Percentiles rank a stretch among this genome's conserved stretches.
Conservation (phyloP, 1,140 invertebrate genomes). For the Phenacoccus solenopsis region DNA sequence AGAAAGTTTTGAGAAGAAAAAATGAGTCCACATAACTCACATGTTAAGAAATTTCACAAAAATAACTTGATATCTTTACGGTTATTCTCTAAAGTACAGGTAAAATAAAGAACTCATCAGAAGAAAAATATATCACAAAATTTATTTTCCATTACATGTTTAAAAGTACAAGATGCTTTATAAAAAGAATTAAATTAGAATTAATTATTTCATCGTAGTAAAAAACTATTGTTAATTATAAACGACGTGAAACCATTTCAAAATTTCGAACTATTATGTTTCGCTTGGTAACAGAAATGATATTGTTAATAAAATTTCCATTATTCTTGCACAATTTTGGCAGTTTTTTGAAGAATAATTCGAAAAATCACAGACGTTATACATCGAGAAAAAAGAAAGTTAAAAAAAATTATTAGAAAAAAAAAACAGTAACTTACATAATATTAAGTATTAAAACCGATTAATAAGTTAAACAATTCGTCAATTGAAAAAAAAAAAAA, state of each 20-base stretch:
- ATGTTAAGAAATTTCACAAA: too few species aligned
- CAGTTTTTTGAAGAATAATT: background rate
- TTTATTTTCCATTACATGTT: constrained; percentile 3
- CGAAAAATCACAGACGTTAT: background rate
- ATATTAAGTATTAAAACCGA: constrained; percentile 17
- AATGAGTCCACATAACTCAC: too few species aligned
- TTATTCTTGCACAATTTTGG: too few species aligned
- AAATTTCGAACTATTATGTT: background rate
- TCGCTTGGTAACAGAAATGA: background rate
- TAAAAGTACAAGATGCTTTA: background rate
- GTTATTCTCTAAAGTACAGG: background rate
- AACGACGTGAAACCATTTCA: background rate
- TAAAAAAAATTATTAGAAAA: constrained; percentile 1
- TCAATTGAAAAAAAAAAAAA: background rate
- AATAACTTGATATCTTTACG: too few species aligned
- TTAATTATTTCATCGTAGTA: background rate
- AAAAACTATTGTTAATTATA: background rate
- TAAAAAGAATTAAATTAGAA: background rate
- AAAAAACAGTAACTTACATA: constrained; percentile 7
- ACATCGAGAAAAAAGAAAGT: constrained; percentile 11
- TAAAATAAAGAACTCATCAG: background rate
- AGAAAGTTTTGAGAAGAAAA: too few species aligned
- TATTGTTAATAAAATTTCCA: background rate
- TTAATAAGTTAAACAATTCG: constrained; percentile 7
- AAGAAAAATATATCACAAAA: constrained; percentile 4